A percentile compares a stretch with the other conserved stretches of the same genome.
These are phyloP conservation scores for Scelioninae gen. 1 DNA, from an alignment of 2,888 invertebrate genomes.

Conservation along the genomic window DNA sequence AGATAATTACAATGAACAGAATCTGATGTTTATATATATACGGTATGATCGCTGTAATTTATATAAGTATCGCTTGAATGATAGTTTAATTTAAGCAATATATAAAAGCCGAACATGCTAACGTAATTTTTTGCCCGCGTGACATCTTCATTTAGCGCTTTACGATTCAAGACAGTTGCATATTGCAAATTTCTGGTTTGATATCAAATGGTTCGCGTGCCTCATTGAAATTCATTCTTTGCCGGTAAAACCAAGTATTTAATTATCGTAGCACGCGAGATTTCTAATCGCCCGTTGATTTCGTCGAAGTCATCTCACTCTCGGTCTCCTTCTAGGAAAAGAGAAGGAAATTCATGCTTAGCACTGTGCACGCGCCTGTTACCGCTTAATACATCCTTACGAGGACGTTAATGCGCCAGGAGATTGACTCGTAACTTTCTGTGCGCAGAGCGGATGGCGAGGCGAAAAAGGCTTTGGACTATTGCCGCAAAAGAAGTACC, in stretches of 20 bases:
- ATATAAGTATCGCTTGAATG: conserved; percentile 51
- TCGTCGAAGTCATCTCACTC: conserved; percentile 58
- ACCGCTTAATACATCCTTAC: conserved; percentile 69
- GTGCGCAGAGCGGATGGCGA: conserved; percentile 62
- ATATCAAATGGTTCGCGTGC: conserved; percentile 65
- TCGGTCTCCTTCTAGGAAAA: conserved; percentile 50
- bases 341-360: conserved; percentile 62
- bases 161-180: conserved; percentile 59
- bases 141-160: conserved; percentile 61
- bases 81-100: conserved; percentile 55
- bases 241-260: conserved; percentile 66
- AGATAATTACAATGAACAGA: conserved; percentile 38
- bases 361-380: conserved; percentile 66
- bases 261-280: conserved; percentile 69
- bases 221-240: conserved; percentile 69
- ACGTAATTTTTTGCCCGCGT: conserved; percentile 49
- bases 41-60: too few species aligned
- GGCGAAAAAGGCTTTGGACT: conserved; percentile 50
- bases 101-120: conserved; percentile 19
- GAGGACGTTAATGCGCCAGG: conserved; percentile 72
- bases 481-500: conserved; percentile 50
- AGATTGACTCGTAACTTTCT: conserved; percentile 76
- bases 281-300: conserved; percentile 67
- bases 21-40: conserved; percentile 27
- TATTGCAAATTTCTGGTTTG: conserved; percentile 59